These are phyloP conservation scores for Bombus sibiricus DNA, from an alignment of 1,140 invertebrate species.

Conservation along the genomic window DNA sequence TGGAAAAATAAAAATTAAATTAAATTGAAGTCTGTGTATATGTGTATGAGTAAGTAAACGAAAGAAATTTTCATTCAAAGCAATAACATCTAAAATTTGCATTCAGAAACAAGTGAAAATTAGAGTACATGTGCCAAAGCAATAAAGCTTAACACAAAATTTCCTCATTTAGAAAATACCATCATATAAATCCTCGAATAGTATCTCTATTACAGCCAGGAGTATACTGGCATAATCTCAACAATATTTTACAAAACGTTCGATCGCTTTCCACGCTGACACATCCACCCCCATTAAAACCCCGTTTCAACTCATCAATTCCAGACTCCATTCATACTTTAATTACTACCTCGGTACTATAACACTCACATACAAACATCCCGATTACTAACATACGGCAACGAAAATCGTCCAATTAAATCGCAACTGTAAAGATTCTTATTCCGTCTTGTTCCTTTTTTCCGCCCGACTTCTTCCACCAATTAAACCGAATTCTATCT, in stretches of 20 bases:
- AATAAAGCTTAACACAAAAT: too few species aligned
- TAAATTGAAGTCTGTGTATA: background rate
- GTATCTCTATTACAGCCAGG: background rate
- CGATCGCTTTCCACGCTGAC: background rate
- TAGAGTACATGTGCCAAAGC: too few species aligned
- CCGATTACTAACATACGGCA: background rate
- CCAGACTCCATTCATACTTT: background rate
- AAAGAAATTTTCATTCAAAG: background rate
- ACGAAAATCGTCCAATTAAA: background rate
- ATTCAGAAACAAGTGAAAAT: background rate
- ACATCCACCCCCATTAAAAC: background rate
- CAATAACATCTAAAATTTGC: background rate
- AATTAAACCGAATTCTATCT: constrained; percentile 14
- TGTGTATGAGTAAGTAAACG: too few species aligned
- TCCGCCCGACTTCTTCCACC: background rate
- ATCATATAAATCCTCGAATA: background rate
- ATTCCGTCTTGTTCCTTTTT: background rate
- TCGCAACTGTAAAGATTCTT: background rate
- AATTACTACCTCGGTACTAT: background rate
- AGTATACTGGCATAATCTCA: background rate
- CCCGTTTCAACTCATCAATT: background rate
- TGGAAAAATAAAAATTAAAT: too few species aligned
- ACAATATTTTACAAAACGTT: background rate
- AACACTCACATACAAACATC: too few species aligned
- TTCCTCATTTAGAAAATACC: background rate